Base-by-base conservation (phyloP, 2,888 invertebrate genomes). In the Hirudinaria manillensis region DNA sequence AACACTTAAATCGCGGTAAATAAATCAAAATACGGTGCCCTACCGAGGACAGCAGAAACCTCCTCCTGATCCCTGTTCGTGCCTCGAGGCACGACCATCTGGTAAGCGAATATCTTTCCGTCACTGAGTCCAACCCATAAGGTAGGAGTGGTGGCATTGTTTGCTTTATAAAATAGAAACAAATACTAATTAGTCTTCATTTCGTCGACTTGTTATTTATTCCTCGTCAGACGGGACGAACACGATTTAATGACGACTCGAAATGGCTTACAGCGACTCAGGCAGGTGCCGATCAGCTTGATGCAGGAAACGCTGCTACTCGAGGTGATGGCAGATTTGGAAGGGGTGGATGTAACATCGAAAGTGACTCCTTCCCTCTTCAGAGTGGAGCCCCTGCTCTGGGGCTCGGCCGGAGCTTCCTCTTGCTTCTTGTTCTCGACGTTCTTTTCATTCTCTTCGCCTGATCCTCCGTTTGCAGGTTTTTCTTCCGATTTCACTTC, bases 61-160 rank as follows among this genome's bases (percentile, higher is more conserved):
- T 90, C 89, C 79, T 91, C 91, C 51, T 90, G 90, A 83, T 89
- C 89, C 83, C 93, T 88, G 84, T 91, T 91, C 79, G 90, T 90
- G 21, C 89, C 88, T 77, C 89, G 89, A 75, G 84, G 84, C 16
- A 95, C 89, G 80, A 90, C 90, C 80, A 97, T 88, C 73, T 93
- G 92, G 87, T 95, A 95, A 55, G 96, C 93, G 83, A 91, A 95
- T 19, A 99, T 93, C 3, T 93, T 93, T 72, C 97, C 98, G 82
- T 93, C 92, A 86, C 96, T 96, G 66, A 97, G 97, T 55, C 97
- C 98, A 73, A 94, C 94, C 96, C 97, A 97, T 77, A 99, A 86
- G 0, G 96, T 95, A 16, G 94, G 82, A 61, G 80, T 82, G 77
- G 34, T n/a, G 27, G 72, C 36, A 34, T n/a, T 68, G 61, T 61